Percentiles rank a stretch among this genome's conserved stretches.
Conservation (phyloP, 2,888 invertebrate genomes). For the Nebria salina region DNA sequence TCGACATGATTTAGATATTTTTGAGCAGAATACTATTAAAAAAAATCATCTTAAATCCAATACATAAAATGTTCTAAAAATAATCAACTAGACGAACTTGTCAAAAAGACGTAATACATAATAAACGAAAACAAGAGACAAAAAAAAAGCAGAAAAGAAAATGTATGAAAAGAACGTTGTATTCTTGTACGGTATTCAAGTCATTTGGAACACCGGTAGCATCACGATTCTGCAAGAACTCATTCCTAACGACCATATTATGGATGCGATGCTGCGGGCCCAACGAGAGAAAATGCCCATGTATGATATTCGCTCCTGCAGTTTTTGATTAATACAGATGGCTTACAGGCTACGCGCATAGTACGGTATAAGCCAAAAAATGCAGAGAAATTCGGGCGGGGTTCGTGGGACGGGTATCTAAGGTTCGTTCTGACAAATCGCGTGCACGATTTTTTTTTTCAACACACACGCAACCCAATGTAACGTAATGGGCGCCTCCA, state of each 20-base stretch:
- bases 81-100: background rate
- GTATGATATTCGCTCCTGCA: background rate
- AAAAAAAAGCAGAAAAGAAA: background rate
- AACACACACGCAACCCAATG: slow-evolving; percentile 4
- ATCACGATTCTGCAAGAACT: slow-evolving; percentile 18
- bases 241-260: slow-evolving; percentile 22
- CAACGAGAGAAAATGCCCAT: background rate
- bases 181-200: slow-evolving; percentile 9
- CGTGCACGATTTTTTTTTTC: slow-evolving; percentile 4
- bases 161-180: background rate
- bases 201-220: slow-evolving; percentile 22
- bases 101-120: background rate
- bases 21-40: background rate
- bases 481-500: slow-evolving; percentile 14
- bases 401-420: background rate
- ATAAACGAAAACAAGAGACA: background rate
- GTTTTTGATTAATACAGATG: slow-evolving; percentile 21
- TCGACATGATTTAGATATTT: too few species aligned
- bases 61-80: background rate
- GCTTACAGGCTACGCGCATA: slow-evolving; percentile 10
- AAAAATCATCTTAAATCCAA: background rate
- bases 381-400: background rate
- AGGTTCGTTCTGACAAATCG: slow-evolving; percentile 18
- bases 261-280: background rate
- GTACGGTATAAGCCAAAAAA: background rate